phyloP scores from a whole-genome alignment of 2,113 vertebrate species.

The Xyrauchen texanus region DNA sequence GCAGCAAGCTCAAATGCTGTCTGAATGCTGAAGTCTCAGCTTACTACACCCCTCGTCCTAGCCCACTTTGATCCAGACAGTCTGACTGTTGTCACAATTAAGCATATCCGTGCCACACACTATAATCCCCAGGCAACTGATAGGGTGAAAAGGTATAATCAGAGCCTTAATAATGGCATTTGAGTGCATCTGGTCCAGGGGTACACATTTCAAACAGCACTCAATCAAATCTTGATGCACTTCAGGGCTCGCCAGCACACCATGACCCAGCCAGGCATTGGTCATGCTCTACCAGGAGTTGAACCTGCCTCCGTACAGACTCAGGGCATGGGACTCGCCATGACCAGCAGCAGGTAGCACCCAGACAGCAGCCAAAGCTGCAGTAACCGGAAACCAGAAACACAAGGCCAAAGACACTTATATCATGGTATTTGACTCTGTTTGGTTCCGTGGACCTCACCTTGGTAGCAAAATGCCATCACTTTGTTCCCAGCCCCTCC shows the following conservation, averaged over 20 bases:
- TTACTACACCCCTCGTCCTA: not conserved
- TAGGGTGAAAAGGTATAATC: not conserved
- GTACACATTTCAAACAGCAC: not conserved
- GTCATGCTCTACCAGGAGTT: too few species aligned
- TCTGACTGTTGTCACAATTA: slow-evolving; percentile 20
- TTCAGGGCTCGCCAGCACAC: not conserved
- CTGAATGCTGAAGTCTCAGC: not conserved
- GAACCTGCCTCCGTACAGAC: too few species aligned
- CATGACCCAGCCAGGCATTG: not conserved
- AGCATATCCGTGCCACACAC: not conserved
- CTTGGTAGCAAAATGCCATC: too few species aligned
- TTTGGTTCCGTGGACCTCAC: too few species aligned
- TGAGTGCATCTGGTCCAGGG: not conserved
- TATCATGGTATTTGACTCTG: too few species aligned
- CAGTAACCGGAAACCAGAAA: too few species aligned
- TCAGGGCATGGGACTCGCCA: too few species aligned
- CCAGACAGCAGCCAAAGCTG: too few species aligned
- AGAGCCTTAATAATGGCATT: not conserved
- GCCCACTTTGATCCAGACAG: slow-evolving; percentile 3
- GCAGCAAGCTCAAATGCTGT: not conserved
- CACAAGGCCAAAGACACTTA: too few species aligned
- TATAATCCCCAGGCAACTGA: not conserved
- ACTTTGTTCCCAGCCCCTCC: too few species aligned
- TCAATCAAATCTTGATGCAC: not conserved
- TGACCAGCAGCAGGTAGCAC: too few species aligned